Evolutionary conservation across 2,888 invertebrate species (phyloP).

Genomic region (Conchocele bisecta): DNA sequence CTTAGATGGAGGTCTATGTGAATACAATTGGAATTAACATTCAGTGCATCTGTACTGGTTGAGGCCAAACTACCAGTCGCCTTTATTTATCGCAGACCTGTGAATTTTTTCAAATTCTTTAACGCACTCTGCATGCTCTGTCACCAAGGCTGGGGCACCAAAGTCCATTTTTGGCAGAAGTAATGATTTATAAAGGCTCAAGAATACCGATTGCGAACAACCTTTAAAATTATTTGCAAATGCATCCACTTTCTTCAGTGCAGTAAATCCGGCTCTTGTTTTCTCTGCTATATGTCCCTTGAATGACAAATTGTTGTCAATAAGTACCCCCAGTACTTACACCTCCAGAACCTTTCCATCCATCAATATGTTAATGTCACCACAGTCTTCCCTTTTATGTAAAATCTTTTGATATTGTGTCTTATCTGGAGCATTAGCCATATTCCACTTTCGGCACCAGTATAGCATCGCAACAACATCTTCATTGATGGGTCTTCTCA

Average conservation of each 20-base stretch:
- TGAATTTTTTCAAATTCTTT: conserved; percentile 2
- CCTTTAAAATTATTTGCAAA: not conserved
- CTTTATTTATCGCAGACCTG: conserved; percentile 16
- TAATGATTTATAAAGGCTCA: conserved; percentile 21
- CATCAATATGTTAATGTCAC: not conserved
- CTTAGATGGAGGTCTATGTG: conserved; percentile 6
- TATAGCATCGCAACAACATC: not conserved
- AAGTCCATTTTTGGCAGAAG: conserved; percentile 10
- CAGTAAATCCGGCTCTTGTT: not conserved
- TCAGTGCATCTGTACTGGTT: conserved; percentile 12
- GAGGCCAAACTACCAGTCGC: not conserved
- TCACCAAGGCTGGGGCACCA: not conserved
- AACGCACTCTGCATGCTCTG: not conserved
- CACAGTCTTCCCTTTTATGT: not conserved
- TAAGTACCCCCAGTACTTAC: not conserved
- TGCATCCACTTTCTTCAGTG: not conserved
- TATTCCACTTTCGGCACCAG: conserved; percentile 28
- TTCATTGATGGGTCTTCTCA: not conserved
- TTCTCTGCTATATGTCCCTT: not conserved
- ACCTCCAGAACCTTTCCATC: not conserved
- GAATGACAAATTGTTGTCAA: not conserved
- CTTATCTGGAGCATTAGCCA: conserved; percentile 18
- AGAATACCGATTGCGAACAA: conserved; percentile 9
- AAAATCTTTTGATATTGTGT: not conserved
- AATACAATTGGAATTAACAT: conserved; percentile 7